Evolutionary conservation across 2,888 invertebrate species (phyloP).

Genomic region (Harmothoe impar): DNA sequence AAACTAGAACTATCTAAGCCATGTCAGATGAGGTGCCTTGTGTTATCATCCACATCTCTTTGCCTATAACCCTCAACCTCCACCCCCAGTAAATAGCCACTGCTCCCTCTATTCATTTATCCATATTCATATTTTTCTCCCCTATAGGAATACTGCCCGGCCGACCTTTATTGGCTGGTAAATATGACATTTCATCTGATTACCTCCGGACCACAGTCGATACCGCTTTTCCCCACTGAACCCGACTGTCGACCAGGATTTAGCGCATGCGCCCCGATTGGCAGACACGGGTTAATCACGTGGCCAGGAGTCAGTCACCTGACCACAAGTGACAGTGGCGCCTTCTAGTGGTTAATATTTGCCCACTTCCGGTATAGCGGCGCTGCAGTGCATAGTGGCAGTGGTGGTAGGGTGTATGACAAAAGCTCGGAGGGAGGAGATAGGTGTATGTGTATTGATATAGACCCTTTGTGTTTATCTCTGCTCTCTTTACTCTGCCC

Average conservation of each 20-base stretch:
- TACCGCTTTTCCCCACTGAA: constrained; percentile 26
- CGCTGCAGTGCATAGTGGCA: background rate
- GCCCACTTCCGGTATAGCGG: background rate
- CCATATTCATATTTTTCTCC: no score
- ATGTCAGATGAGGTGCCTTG: no score
- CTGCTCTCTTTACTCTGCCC: no score
- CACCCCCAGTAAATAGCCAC: no score
- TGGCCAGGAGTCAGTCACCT: constrained; percentile 35
- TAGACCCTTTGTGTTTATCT: no score
- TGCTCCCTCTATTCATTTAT: no score
- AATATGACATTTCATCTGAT: constrained; percentile 51
- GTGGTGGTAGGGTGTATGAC: background rate
- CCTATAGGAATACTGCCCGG: background rate
- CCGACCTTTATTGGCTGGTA: constrained; percentile 43
- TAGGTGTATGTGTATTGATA: background rate
- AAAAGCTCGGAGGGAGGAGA: background rate
- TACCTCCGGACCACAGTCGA: background rate
- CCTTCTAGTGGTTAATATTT: constrained; percentile 36
- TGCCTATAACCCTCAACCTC: no score
- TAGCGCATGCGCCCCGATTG: constrained; percentile 35
- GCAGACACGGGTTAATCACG: constrained; percentile 35
- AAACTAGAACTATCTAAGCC: no score
- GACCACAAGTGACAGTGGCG: constrained; percentile 19
- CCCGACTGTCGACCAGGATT: background rate
- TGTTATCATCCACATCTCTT: no score